Evolutionary conservation across 2,113 vertebrate genomes (phyloP), one percentile per base, ranked within the genome.

Genomic region (Macrotus californicus): DNA sequence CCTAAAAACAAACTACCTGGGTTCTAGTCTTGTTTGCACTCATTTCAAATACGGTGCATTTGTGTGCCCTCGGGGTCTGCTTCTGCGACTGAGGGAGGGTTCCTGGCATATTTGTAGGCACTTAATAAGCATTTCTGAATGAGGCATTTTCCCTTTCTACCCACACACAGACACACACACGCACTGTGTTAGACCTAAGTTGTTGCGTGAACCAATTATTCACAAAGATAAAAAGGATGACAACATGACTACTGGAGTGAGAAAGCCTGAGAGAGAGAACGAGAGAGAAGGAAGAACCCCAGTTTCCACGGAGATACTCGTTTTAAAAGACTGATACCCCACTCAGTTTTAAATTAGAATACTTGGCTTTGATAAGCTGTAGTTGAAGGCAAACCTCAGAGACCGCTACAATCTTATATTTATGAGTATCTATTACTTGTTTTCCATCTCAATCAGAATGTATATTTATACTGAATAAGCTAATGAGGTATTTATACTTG

Each of bases 331-430:
- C 70, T 41, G 85, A 61, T 24, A 69, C 61, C 36, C 21, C 67
- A 70, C 88, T 92, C 34, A 83, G 52, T 64, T 95, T 88, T 96
- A 88, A 87, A 34, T 81, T 88, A 89, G 29, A 87, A 92, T 87
- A 90, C 34, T 88, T 91, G 77, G 73, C 64, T 12, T 89, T 96
- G 56, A 93, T 88, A 93, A 92, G 54, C 39, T 59, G 50, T 12
- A 79, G 36, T 94, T 94, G 48, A 92, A 97, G 67, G 66, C 39
- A 95, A 92, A 93, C 89, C 46, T 95, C 85, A 96, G 86, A 96
- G 84, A 26, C 59, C 84, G 90, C 77, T 39, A 54, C 43, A 52
- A 75, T 91, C 95, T 97, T 96, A 70, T 79, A 94, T 87, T 97
- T 54, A 70, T 88, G 15, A 39, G 46, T 70, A 96, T 97, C 94